Base-by-base conservation (phyloP, 2,888 invertebrate species). In the Arrhopalites spinosus region DNA sequence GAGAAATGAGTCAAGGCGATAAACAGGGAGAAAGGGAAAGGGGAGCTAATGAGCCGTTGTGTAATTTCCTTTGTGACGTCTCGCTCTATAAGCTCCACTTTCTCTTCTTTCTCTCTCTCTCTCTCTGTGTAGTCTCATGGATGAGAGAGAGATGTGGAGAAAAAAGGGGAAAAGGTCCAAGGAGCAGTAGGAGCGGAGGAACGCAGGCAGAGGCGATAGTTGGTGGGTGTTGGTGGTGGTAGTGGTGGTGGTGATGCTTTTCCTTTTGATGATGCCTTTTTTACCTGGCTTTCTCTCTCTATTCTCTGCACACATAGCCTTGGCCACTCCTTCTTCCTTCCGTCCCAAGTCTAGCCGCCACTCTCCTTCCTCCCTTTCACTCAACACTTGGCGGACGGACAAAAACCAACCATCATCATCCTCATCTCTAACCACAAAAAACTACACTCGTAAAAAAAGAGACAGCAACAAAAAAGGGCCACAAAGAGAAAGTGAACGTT, bases 291-390 rank as follows among this genome's bases (percentile, higher is more conserved):
- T 36, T 36, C 36, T 36, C 36, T 36, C 36, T 36, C 36, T 11
- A 11, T 36, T 7, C 36, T 36, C 36, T 36, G 36, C 36, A 36
- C 36, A 36, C 36, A 36, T 11, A n/a, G n/a, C n/a, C 20, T n/a
- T n/a, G 15, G 63, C 64, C 64, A 64, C 64, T 64, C 64, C 64
- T 64, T 64, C 64, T 36, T 64, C 64, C 64, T 64, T 64, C 64
- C 64, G 64, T 36, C 27, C 23, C 61, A n/a, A 53, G 23, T 20
- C 53, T 17, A 53, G 23, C n/a, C 53, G 17, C 53, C 17, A 27
- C 61, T 25, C 27, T 17, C 2, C 20, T 3, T 8, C 36, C 64
- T 36, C 59, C 59, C 25, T 27, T 25, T 59, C 59, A 25, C 59
- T 25, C 59, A 36, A 36, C 36, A 36, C 25, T 8, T 27, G 59